Conservation (phyloP, 2,113 vertebrate species). For the Diadophis punctatus region DNA sequence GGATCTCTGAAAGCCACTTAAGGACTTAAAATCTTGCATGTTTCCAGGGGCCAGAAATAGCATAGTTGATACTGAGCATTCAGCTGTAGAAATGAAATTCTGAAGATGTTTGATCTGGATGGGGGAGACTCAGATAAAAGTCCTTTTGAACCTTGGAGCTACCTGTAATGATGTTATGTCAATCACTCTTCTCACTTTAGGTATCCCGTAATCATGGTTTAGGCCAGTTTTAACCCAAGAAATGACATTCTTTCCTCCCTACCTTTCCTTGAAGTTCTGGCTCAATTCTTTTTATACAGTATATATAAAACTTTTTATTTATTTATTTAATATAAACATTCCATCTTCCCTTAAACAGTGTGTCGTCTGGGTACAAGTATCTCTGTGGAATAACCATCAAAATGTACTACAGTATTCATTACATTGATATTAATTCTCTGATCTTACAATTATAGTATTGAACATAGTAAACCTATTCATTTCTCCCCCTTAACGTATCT, state of each 20-base stretch:
- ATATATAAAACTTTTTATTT: too few species aligned
- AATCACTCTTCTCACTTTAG: background rate
- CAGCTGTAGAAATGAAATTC: too few species aligned
- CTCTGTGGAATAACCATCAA: too few species aligned
- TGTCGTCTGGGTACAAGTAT: too few species aligned
- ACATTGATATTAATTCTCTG: too few species aligned
- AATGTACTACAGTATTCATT: too few species aligned
- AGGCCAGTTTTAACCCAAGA: background rate
- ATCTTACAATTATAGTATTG: too few species aligned
- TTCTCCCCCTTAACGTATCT: too few species aligned
- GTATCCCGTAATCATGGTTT: background rate
- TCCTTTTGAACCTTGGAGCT: background rate
- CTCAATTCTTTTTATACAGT: background rate
- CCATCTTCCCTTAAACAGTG: too few species aligned
- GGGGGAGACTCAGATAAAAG: background rate
- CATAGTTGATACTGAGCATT: background rate
- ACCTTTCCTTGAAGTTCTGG: background rate
- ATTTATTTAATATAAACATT: too few species aligned
- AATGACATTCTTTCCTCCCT: background rate
- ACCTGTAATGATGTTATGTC: background rate
- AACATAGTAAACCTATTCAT: too few species aligned
- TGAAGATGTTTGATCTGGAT: background rate
- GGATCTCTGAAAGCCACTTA: background rate
- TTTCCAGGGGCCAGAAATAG: background rate
- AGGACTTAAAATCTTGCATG: background rate